Base-by-base conservation (phyloP, 2,797 vertebrate species). In the Sparidentex hasta region DNA sequence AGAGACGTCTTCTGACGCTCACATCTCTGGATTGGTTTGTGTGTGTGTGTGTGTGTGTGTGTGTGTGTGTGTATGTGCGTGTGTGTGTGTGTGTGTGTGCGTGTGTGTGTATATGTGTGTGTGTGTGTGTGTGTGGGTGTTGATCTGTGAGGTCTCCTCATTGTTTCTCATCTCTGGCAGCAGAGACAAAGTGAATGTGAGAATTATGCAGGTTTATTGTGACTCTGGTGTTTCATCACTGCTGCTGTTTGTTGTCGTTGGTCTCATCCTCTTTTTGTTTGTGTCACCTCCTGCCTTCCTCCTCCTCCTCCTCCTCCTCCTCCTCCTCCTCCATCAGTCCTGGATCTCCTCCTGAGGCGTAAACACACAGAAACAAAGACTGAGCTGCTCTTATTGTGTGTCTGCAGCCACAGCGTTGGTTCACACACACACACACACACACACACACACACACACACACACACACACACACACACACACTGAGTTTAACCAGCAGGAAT, bases 291-390 rank as follows among this genome's bases (percentile, higher is more conserved):
- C 67, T 78, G 56, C 54, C 58, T 57, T 62, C 48, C 18, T 73
- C 48, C 62, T 76, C 56, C 46, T 33, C 68, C 51, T 64, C 50
- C 62, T 78, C 68, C 63, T 62, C 48, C 18, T 73, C 48, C 62
- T 76, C 56, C 46, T 33, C 68, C 51, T 64, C 50, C 62, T 78
- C 68, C 63, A 13, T 61, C 12, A 3, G 55, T 63, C 64, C 64
- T 55, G 57, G 14, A 74, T 75, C 81, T 79, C 57, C 38, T 79
- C 76, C 76, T 83, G 51, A 72, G 81, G 81, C 76, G 7, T 75
- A 55, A 83, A 83, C 81, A 83, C 52, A 41, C 17, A 16, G 47
- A 64, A 12, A 83, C 72, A 83, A 80, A 73, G 67, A 66, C 63
- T 13, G 5, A 25, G 71, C 46, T 55, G 64, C 16, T 64, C 5